Conservation (phyloP, 2,797 vertebrate species). For the Anas acuta region DNA sequence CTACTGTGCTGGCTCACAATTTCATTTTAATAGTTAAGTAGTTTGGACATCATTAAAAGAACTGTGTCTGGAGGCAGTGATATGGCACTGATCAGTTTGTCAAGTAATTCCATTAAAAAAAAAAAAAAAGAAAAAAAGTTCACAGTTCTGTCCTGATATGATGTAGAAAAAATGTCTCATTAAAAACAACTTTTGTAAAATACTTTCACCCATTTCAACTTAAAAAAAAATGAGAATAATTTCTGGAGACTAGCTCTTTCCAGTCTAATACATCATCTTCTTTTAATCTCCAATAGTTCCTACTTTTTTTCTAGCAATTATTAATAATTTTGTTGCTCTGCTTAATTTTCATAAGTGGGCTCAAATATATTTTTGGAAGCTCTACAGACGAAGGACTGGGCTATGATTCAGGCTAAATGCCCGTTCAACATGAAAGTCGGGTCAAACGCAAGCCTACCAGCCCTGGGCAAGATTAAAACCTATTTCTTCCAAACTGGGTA, state of each 20-base stretch:
- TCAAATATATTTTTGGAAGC: constrained; percentile 45
- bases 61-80: constrained; percentile 70
- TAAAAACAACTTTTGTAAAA: constrained; percentile 74
- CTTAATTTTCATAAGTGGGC: constrained; percentile 54
- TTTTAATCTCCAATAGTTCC: constrained; percentile 58
- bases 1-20: constrained; percentile 66
- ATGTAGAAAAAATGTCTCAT: constrained; percentile 71
- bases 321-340: constrained; percentile 65
- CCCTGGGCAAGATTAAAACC: not conserved
- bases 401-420: constrained; percentile 32
- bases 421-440: not conserved
- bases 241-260: constrained; percentile 66
- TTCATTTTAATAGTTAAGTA: constrained; percentile 77
- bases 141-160: constrained; percentile 69
- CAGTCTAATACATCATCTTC: constrained; percentile 66
- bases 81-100: constrained; percentile 71
- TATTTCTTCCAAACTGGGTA: not conserved
- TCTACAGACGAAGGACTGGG: not conserved
- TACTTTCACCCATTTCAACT: constrained; percentile 69
- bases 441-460: not conserved
- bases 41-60: constrained; percentile 76
- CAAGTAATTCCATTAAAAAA: constrained; percentile 63
- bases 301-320: constrained; percentile 50
- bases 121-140: constrained; percentile 52
- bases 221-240: constrained; percentile 65